Evolutionary conservation across 2,797 vertebrate genomes (phyloP), one percentile per base, ranked within the genome.

Genomic region (Choloepus didactylus): DNA sequence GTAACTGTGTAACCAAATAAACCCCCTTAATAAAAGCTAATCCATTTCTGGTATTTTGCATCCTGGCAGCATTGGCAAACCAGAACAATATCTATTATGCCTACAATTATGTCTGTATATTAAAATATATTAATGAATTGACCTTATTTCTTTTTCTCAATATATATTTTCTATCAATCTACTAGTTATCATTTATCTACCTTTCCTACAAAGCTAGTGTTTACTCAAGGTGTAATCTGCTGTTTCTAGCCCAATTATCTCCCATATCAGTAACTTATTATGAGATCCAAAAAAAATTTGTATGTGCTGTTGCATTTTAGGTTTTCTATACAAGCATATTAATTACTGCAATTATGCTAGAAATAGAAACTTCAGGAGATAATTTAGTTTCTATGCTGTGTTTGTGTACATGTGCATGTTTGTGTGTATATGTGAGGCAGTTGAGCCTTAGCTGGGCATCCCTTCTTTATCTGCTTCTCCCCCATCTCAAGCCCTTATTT

Each of bases 381-480:
- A 51, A 23, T 9, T 60, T 51, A 23, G 75, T 80, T n/a, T 70
- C 27, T 29, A 9, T 31, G 9, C 14, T n/a, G 64, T 38, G 25
- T 56, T 51, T 54, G 11, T 62, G 27, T 23, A 29, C 14, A 35
- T 51, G 3, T 18, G 3, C 70, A 6, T 31, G 6, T 27, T 14
- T 66, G 16, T 46, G 23, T 79, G 19, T 85, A 6, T 44, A 8
- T 8, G 18, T 14, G 4, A 35, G 41, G 5, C 23, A 46, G 21
- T 67, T 21, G 15, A 35, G 14, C 3, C 1, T 59, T 9, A 19
- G 4, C 27, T 21, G 0, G 23, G 3, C 12, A 29, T 12, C 8
- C 3, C 31, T 49, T 51, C 44, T 38, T 79, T 25, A n/a, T 46
- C 27, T 89, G 2, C 1, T 51, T 51, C 14, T 51, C 49, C 9